Percentiles rank a stretch among this genome's conserved stretches.
These are phyloP conservation scores for Acleris laterana DNA, from an alignment of 2,888 invertebrate species.

Conservation along the genomic window DNA sequence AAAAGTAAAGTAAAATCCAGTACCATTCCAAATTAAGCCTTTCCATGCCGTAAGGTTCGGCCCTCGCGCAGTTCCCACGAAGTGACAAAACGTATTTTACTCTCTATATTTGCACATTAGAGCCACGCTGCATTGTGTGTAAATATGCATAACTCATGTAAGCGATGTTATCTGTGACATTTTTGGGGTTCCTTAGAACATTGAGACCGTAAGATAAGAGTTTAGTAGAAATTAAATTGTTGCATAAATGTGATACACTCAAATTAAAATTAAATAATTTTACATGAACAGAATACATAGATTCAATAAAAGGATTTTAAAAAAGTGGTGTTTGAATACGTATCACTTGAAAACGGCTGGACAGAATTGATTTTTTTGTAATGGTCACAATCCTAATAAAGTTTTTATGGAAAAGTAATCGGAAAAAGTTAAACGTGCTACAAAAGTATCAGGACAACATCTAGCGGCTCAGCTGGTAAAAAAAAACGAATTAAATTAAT, in stretches of 20 bases:
- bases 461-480: not conserved
- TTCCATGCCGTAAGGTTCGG: conserved; percentile 10
- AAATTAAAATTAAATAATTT: not conserved
- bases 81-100: conserved; percentile 68
- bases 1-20: too few relatives aligned
- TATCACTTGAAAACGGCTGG: too few relatives aligned
- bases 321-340: too few relatives aligned
- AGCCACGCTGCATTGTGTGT: conserved; percentile 57
- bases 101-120: conserved; percentile 66
- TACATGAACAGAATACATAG: not conserved
- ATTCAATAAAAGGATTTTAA: too few relatives aligned
- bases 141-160: conserved; percentile 58
- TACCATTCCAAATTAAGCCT: not conserved
- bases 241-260: not conserved
- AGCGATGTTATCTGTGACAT: conserved; percentile 55
- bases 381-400: too few relatives aligned
- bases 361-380: too few relatives aligned
- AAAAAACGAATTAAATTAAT: too few relatives aligned
- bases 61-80: conserved; percentile 61
- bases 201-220: too few relatives aligned
- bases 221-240: too few relatives aligned
- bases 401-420: too few relatives aligned
- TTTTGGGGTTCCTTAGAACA: conserved; percentile 16
- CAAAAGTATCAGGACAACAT: not conserved
- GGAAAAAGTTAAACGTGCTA: too few relatives aligned